phyloP scores from a whole-genome alignment of 1,140 invertebrate genomes.

The Drosophila fuyamai region DNA sequence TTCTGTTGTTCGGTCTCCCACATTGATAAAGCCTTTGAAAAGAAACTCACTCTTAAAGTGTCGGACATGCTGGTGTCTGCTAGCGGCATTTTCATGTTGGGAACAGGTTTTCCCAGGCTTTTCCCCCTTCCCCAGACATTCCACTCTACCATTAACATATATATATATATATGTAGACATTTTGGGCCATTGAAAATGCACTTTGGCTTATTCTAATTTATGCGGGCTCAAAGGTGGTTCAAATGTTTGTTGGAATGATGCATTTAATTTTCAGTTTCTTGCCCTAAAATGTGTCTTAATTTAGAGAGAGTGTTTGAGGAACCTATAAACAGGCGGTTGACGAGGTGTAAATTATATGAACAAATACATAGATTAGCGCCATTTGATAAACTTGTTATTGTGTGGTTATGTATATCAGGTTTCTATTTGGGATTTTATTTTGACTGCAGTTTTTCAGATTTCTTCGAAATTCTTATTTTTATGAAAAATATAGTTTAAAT shows the following conservation, averaged over 20 bases:
- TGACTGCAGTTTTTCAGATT: background rate
- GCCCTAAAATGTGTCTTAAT: conserved; percentile 44
- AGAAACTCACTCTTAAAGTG: conserved; percentile 68
- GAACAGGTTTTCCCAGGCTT: conserved; percentile 70
- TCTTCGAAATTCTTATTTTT: too few relatives aligned
- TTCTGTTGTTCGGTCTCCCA: conserved; percentile 54
- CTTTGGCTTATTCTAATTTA: conserved; percentile 68
- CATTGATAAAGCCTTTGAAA: conserved; percentile 74
- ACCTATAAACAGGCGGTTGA: conserved; percentile 48
- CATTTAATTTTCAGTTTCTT: conserved; percentile 65
- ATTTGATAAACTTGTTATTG: conserved; percentile 8
- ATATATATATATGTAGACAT: conserved; percentile 18
- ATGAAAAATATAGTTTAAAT: too few relatives aligned
- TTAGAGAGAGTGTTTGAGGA: conserved; percentile 10
- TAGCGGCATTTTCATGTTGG: conserved; percentile 30
- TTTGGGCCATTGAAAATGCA: conserved; percentile 67
- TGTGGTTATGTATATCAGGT: background rate
- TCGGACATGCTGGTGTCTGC: conserved; percentile 71
- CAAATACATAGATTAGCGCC: conserved; percentile 45
- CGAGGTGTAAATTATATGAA: conserved; percentile 16
- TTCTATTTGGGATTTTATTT: background rate
- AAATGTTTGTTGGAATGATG: conserved; percentile 69
- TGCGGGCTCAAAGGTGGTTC: conserved; percentile 60
- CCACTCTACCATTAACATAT: conserved; percentile 9
- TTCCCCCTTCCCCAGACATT: conserved; percentile 44